Conservation (phyloP, 2,888 invertebrate species). For the Drosophila heteroneura region DNA sequence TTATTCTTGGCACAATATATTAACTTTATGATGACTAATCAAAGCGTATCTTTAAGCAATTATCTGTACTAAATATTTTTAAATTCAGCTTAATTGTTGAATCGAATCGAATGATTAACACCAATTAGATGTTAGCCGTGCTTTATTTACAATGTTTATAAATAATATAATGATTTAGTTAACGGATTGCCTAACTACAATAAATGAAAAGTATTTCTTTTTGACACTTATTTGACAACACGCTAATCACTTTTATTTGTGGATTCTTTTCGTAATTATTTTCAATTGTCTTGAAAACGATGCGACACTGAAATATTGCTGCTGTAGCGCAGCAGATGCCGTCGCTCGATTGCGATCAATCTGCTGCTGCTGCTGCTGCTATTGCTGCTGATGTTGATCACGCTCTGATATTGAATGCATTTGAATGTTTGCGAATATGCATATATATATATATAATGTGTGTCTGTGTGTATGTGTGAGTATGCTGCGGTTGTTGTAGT, state of each 20-base stretch:
- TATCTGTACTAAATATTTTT: neutral
- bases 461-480: neutral
- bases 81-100: neutral
- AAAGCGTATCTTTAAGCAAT: neutral
- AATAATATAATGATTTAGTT: neutral
- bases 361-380: slow-evolving; percentile 26
- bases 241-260: neutral
- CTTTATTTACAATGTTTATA: neutral
- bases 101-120: neutral
- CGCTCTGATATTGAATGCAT: slow-evolving; percentile 57
- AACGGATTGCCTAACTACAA: neutral
- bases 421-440: slow-evolving; percentile 22
- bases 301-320: slow-evolving; percentile 8
- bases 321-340: slow-evolving; percentile 28
- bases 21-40: neutral
- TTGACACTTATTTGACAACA: neutral
- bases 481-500: neutral
- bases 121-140: neutral
- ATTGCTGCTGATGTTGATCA: slow-evolving; percentile 46
- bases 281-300: neutral
- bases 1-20: neutral
- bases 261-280: neutral
- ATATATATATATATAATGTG: neutral
- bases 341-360: slow-evolving; percentile 43
- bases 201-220: neutral